phyloP scores from a whole-genome alignment of 2,888 invertebrate genomes.

The Resseliella maxima region DNA sequence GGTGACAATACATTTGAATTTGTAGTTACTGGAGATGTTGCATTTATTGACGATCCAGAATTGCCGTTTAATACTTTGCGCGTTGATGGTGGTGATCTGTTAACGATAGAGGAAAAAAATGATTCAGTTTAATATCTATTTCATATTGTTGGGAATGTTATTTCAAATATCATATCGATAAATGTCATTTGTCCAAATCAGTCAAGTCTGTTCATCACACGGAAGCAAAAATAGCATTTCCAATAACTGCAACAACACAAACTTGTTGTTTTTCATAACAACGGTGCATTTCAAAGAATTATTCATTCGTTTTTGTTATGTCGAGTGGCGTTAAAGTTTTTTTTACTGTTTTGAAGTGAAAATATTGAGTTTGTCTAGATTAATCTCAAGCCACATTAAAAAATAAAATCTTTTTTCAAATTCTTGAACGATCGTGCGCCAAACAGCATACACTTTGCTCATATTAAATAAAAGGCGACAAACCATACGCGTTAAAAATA shows the following conservation, averaged over 20 bases:
- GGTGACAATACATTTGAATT: slow-evolving; percentile 62
- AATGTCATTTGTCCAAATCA: slow-evolving; percentile 8
- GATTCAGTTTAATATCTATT: background rate
- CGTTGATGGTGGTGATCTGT: slow-evolving; percentile 66
- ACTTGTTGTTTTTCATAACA: background rate
- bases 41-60: slow-evolving; percentile 57
- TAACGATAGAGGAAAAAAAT: background rate
- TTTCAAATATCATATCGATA: slow-evolving; percentile 1
- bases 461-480: background rate
- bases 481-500: background rate
- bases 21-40: slow-evolving; percentile 58
- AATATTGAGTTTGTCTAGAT: background rate
- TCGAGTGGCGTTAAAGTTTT: slow-evolving; percentile 26
- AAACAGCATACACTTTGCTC: background rate
- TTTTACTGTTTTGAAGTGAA: background rate
- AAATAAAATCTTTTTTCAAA: background rate
- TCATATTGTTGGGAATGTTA: background rate
- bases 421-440: background rate
- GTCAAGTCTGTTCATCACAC: background rate
- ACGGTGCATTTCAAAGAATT: background rate
- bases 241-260: background rate
- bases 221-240: slow-evolving; percentile 28
- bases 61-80: slow-evolving; percentile 63
- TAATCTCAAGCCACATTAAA: background rate
- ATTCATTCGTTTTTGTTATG: background rate